Evolutionary conservation across 2,888 invertebrate species (phyloP).

Genomic region (Dorcus parallelipipedus): DNA sequence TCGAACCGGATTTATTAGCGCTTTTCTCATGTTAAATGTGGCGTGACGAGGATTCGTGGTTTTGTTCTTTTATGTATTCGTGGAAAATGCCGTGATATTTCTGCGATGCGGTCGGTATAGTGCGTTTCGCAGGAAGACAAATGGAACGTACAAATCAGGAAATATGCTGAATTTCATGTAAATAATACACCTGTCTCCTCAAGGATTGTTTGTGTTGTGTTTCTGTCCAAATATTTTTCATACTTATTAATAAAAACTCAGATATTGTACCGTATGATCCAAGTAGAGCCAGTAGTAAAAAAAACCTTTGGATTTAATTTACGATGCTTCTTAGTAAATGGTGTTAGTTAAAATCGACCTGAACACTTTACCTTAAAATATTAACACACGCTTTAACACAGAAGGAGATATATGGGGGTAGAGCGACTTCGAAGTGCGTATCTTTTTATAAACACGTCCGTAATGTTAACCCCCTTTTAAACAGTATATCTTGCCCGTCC

Average conservation of each 20-base stretch:
- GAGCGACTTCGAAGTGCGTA: not conserved
- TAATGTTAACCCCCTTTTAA: not conserved
- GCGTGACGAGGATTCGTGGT: slow-evolving; percentile 9
- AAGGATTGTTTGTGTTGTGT: too few species aligned
- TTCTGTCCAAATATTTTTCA: too few species aligned
- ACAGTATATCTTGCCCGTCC: not conserved
- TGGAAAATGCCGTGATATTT: not conserved
- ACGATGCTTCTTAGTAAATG: too few species aligned
- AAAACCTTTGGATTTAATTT: too few species aligned
- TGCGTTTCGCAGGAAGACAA: not conserved
- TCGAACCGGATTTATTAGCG: slow-evolving; percentile 7
- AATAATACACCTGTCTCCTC: too few species aligned
- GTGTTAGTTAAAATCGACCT: not conserved
- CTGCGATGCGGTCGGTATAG: not conserved
- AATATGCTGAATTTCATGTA: not conserved
- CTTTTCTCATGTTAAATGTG: slow-evolving; percentile 15
- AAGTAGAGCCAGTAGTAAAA: too few species aligned
- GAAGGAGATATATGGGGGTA: not conserved
- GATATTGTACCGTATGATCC: too few species aligned
- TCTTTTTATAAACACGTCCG: not conserved
- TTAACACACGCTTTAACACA: not conserved
- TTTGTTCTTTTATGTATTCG: slow-evolving; percentile 8
- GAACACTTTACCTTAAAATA: not conserved
- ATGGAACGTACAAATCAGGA: not conserved
- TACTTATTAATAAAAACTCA: too few species aligned